phyloP scores from a whole-genome alignment of 2,113 vertebrate species.

The Lontra canadensis region DNA sequence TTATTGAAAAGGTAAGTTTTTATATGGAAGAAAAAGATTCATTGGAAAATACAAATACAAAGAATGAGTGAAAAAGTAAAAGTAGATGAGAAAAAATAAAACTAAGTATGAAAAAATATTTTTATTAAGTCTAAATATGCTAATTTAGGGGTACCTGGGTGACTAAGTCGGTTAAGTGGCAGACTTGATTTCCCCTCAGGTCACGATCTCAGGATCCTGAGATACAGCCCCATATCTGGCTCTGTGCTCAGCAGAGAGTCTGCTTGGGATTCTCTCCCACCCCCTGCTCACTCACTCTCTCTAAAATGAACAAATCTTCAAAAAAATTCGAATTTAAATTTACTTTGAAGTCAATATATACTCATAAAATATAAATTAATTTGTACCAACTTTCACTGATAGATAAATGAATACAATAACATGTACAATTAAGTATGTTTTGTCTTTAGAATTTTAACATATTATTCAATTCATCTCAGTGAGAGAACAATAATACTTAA shows the following conservation, averaged over 20 bases:
- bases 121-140: neutral
- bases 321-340: neutral
- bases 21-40: neutral
- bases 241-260: neutral
- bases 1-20: neutral
- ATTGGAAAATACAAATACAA: neutral
- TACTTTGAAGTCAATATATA: neutral
- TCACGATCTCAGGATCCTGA: neutral
- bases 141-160: neutral
- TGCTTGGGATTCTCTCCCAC: neutral
- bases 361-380: neutral
- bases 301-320: neutral
- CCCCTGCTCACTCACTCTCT: neutral
- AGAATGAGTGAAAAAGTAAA: neutral
- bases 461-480: neutral
- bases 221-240: neutral
- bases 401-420: neutral
- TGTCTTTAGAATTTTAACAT: neutral
- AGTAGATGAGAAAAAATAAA: neutral
- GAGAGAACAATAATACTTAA: neutral
- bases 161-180: neutral
- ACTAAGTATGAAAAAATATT: neutral
- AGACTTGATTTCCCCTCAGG: neutral
- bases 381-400: neutral
- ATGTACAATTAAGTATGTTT: neutral